Conservation (phyloP, 2,113 vertebrate species). For the Formicarius rufipectus region DNA sequence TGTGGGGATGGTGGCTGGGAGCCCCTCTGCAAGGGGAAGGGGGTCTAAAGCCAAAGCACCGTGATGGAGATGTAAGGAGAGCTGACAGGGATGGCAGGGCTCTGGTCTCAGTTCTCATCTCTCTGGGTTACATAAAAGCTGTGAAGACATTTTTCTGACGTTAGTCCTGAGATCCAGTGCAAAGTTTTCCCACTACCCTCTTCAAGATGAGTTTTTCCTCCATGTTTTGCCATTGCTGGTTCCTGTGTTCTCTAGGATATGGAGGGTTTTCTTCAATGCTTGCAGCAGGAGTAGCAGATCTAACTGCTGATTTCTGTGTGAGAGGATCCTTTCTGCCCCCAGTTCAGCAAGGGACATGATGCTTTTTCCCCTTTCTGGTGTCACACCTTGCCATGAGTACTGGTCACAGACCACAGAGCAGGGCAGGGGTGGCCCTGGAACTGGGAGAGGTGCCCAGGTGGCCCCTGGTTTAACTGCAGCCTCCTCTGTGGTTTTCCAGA, state of each 20-base stretch:
- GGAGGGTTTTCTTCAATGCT: background rate
- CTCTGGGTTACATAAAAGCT: background rate
- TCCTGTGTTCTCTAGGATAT: background rate
- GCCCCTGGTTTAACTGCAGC: background rate
- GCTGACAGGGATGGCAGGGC: background rate
- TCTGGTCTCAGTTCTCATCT: background rate
- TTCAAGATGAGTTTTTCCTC: background rate
- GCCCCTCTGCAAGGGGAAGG: background rate
- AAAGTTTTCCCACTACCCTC: background rate
- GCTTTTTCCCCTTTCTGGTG: background rate
- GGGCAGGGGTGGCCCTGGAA: background rate
- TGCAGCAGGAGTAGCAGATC: background rate
- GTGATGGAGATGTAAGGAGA: background rate
- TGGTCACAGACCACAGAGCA: background rate
- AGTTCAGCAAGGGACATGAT: rapidly evolving
- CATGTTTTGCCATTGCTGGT: background rate
- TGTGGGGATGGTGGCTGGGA: background rate
- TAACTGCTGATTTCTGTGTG: background rate
- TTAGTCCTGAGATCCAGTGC: background rate
- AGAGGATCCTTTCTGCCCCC: background rate
- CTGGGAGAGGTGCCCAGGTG: background rate
- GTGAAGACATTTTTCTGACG: background rate
- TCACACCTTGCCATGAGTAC: background rate
- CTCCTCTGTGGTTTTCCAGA: slow-evolving; percentile 64
- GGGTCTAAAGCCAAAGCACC: background rate